These are phyloP conservation scores for Amphimallon solstitiale DNA, from an alignment of 2,888 invertebrate species.

Conservation along the genomic window DNA sequence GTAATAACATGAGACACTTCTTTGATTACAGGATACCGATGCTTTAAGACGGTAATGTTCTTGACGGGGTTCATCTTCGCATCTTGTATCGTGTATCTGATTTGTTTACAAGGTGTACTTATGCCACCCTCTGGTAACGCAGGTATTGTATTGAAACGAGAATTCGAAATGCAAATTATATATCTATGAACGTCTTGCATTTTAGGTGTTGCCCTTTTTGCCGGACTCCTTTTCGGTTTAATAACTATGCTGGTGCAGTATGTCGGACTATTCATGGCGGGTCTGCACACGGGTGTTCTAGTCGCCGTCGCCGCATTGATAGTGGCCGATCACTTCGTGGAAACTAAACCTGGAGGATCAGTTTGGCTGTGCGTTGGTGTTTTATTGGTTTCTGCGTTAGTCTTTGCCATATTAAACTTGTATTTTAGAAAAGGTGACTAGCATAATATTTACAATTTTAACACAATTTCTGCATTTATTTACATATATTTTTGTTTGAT, in stretches of 20 bases:
- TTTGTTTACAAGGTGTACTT: constrained; percentile 82
- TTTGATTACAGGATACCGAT: constrained; percentile 79
- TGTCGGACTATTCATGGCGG: constrained; percentile 83
- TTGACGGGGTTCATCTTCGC: constrained; percentile 88
- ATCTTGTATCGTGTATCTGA: constrained; percentile 80
- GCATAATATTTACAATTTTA: not conserved
- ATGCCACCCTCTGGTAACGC: constrained; percentile 81
- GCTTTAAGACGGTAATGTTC: constrained; percentile 89
- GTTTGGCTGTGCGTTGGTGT: constrained; percentile 79
- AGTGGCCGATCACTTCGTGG: constrained; percentile 70
- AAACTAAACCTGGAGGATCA: constrained; percentile 61
- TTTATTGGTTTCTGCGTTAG: constrained; percentile 73
- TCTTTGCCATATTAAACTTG: constrained; percentile 76
- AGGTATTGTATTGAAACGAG: constrained; percentile 63
- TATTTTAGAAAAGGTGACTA: constrained; percentile 78
- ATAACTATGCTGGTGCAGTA: constrained; percentile 86
- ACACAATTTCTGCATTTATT: no score
- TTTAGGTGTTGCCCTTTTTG: constrained; percentile 75
- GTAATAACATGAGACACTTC: no score
- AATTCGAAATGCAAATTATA: not conserved
- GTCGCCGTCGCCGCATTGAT: constrained; percentile 70
- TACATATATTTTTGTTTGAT: no score
- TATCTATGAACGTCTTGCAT: constrained; percentile 28
- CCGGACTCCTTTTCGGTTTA: constrained; percentile 80
- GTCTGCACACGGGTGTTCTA: constrained; percentile 79